These are phyloP conservation scores for Eristalis tenax DNA, from an alignment of 2,888 invertebrate species.

Conservation along the genomic window DNA sequence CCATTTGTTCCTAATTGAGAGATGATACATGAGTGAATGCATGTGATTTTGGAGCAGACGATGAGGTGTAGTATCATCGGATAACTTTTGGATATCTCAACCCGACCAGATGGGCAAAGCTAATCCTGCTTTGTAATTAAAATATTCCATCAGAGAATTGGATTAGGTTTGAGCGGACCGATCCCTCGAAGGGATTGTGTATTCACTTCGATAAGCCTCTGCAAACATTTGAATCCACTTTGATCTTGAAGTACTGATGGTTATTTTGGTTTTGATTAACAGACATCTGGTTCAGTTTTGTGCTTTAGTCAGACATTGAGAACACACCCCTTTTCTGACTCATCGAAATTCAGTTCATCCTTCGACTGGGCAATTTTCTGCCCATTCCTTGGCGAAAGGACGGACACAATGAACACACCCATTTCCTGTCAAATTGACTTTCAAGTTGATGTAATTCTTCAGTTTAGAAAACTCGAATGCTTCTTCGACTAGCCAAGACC, in stretches of 20 bases:
- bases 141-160: background rate
- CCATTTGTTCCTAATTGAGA: slow-evolving; percentile 53
- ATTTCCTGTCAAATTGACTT: no score
- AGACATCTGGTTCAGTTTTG: no score
- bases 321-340: no score
- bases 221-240: background rate
- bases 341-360: no score
- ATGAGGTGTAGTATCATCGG: slow-evolving; percentile 20
- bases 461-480: no score
- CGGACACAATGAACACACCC: no score
- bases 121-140: slow-evolving; percentile 6
- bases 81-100: slow-evolving; percentile 24
- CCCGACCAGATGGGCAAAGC: background rate
- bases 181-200: background rate
- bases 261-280: no score
- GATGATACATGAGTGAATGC: slow-evolving; percentile 10
- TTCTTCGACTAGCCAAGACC: no score
- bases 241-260: background rate
- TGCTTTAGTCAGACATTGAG: no score
- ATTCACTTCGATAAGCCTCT: background rate
- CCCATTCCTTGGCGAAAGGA: no score
- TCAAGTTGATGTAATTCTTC: no score
- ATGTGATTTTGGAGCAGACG: slow-evolving; percentile 24
- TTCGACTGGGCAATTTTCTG: no score
- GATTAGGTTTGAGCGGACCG: background rate